Base-by-base conservation (phyloP, 2,797 vertebrate species). In the Clamator glandarius region DNA sequence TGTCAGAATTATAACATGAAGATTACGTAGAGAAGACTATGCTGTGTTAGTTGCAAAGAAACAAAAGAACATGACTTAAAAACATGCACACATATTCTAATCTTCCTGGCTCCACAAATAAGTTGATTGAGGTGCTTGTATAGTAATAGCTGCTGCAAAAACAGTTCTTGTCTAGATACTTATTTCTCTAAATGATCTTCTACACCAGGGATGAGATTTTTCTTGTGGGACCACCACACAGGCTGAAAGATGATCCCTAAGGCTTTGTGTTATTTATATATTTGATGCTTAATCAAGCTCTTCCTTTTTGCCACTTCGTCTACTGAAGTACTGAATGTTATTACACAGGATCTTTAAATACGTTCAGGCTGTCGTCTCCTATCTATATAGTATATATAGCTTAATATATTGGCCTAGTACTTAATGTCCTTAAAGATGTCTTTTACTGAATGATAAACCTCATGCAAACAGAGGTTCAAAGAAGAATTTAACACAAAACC, bases 131-230 rank as follows among this genome's bases (percentile, higher is more conserved):
- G 5, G 14, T 81, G 24, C 12, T 52, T 14, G 6, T 18, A 24
- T 4, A 33, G 26, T 8, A 0, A 0, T 4, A 61, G 23, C 4
- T 52, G 52, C 16, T 68, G 23, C 2, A 72, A 72, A 75, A 54
- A 10, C 10, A 58, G 52, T 66, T 36, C 17, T 51, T 35, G 16
- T 28, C 24, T 24, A 25, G 33, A 31, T 25, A 16, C 2, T n/a
- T 66, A 4, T 57, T 57, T 78, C 28, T 48, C 66, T 66, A 52
- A 66, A 78, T 42, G 21, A 9, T 41, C 6, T 39, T 44, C 48
- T 70, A 24, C 11, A 57, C 12, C 58, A 11, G 5, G 6, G 3
- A 12, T 39, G 24, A 52, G 5, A 29, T 39, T 70, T 84, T 46
- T 70, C 14, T 62, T 26, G 3, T 57, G 42, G 58, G 8, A 70